phyloP scores from a whole-genome alignment of 1,140 invertebrate genomes.

The Brachionus angularis region DNA sequence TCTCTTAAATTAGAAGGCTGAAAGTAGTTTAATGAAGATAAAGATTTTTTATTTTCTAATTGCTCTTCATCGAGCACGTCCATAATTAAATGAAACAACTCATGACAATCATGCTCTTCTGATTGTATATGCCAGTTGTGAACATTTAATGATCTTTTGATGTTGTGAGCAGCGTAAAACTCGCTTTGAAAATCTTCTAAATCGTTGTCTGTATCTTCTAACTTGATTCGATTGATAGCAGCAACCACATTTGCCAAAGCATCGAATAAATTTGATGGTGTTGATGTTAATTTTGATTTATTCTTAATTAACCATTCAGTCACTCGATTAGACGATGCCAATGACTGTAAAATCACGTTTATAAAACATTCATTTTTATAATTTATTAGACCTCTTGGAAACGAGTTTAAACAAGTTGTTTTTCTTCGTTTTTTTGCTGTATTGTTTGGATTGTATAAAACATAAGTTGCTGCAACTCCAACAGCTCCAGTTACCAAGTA shows the following conservation, averaged over 20 bases:
- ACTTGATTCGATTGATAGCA: slow-evolving; percentile 1
- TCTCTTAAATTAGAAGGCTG: slow-evolving; percentile 41
- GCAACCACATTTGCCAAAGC: neutral
- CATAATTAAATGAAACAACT: slow-evolving; percentile 29
- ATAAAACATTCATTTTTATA: slow-evolving; percentile 44
- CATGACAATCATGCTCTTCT: slow-evolving; percentile 41
- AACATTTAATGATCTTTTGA: slow-evolving; percentile 7
- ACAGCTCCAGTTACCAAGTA: neutral
- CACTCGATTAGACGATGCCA: slow-evolving; percentile 28
- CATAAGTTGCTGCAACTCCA: slow-evolving; percentile 28
- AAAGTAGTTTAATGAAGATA: slow-evolving; percentile 32
- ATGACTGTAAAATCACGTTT: slow-evolving; percentile 38
- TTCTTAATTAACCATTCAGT: slow-evolving; percentile 29
- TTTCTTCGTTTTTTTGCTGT: neutral
- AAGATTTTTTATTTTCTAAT: slow-evolving; percentile 10
- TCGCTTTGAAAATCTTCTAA: slow-evolving; percentile 14
- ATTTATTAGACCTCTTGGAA: slow-evolving; percentile 26
- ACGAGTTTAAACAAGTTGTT: neutral
- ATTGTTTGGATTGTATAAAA: slow-evolving; percentile 2
- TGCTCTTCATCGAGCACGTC: slow-evolving; percentile 36
- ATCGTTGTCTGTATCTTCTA: neutral
- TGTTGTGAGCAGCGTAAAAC: slow-evolving; percentile 27
- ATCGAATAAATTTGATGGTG: neutral
- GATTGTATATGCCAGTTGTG: slow-evolving; percentile 38
- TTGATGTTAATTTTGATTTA: neutral